Conservation (phyloP, 2,888 invertebrate genomes). For the Phytoseiulus persimilis region DNA sequence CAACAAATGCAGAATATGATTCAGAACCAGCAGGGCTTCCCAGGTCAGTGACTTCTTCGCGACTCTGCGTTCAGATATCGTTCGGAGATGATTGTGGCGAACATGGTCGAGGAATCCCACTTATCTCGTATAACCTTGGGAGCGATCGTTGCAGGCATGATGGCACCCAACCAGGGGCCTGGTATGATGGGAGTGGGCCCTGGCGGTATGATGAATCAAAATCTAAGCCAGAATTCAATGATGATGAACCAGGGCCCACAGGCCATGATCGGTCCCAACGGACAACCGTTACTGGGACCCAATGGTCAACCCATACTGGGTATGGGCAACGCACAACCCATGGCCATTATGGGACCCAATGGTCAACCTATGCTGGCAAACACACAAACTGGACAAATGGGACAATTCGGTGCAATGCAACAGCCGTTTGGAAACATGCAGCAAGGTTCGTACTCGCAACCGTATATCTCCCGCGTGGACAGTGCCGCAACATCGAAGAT, state of each 20-base stretch:
- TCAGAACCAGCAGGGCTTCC: constrained; percentile 29
- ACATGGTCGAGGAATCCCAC: too few species aligned
- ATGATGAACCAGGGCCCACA: constrained; percentile 12
- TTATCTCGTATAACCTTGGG: neutral
- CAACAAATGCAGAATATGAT: constrained; percentile 21
- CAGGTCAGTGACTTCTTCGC: neutral
- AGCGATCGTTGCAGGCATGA: constrained; percentile 5
- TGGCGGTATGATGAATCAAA: constrained; percentile 18
- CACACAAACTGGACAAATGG: constrained; percentile 35
- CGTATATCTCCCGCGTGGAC: neutral
- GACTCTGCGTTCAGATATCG: too few species aligned
- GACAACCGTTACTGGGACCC: constrained; percentile 29
- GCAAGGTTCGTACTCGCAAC: neutral
- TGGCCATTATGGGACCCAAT: constrained; percentile 8
- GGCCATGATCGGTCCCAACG: constrained; percentile 28
- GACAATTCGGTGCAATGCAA: constrained; percentile 35
- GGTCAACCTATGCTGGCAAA: constrained; percentile 21
- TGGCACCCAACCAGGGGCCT: constrained; percentile 18
- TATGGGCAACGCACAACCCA: constrained; percentile 14
- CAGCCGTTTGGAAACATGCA: constrained; percentile 39
- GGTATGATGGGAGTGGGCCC: constrained; percentile 23
- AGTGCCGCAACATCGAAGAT: too few species aligned
- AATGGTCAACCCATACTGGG: constrained; percentile 33
- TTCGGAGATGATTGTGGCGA: too few species aligned
- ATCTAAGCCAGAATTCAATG: neutral